Conservation (phyloP, 1,140 invertebrate genomes). For the Hormaphis cornu region DNA sequence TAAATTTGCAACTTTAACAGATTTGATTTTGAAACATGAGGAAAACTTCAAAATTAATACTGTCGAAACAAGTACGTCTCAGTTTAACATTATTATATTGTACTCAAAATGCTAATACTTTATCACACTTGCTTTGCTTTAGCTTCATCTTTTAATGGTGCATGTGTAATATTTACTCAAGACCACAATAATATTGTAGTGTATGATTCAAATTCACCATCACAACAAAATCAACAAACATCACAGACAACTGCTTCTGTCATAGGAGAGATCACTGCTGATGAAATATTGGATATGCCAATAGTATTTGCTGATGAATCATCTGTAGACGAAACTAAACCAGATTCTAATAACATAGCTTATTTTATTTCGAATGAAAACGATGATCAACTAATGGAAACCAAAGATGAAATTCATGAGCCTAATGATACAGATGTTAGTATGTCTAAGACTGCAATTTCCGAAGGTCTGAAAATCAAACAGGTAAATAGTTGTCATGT, state of each 20-base stretch:
- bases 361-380: not conserved
- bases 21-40: slow-evolving; percentile 7
- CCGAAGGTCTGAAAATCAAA: slow-evolving; percentile 20
- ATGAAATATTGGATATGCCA: slow-evolving; percentile 24
- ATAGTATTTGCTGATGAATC: slow-evolving; percentile 26
- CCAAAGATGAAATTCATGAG: slow-evolving; percentile 16
- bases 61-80: not conserved
- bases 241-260: not conserved
- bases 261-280: slow-evolving; percentile 17
- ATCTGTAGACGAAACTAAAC: not conserved
- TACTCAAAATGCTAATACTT: not conserved
- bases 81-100: not conserved
- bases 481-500: not conserved
- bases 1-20: slow-evolving; percentile 11
- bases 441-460: not conserved
- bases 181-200: not conserved
- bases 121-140: not conserved
- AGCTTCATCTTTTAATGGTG: not conserved
- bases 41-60: not conserved
- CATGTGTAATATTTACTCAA: not conserved
- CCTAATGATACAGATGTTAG: not conserved
- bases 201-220: slow-evolving; percentile 11
- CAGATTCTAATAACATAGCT: not conserved
- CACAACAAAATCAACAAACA: not conserved
- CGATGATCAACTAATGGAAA: not conserved